A percentile compares a stretch with the other conserved stretches of the same genome.
These are phyloP conservation scores for Cariama cristata DNA, from an alignment of 2,113 vertebrate species.

Conservation along the genomic window DNA sequence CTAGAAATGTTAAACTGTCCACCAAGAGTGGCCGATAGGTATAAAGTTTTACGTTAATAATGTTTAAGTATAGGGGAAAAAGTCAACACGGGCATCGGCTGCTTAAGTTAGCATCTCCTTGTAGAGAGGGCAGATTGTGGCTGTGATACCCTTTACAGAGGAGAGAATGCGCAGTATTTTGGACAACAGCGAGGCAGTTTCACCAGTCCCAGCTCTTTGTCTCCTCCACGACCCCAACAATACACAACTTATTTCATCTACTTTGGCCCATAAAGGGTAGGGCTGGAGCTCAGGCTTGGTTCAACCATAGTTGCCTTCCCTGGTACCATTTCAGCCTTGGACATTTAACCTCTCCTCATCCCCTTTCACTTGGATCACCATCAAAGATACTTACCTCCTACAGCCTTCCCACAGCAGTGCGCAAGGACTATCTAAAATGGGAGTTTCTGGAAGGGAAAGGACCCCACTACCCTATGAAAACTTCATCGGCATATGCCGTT, in stretches of 20 bases:
- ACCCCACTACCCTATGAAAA: neutral
- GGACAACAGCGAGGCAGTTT: neutral
- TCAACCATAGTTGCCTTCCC: neutral
- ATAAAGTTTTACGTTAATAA: neutral
- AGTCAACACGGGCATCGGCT: neutral
- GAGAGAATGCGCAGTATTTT: neutral
- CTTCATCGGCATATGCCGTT: neutral
- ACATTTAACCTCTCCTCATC: neutral
- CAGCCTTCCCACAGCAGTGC: neutral
- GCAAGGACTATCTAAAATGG: neutral
- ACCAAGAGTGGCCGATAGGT: accelerated
- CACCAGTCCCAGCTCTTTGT: accelerated
- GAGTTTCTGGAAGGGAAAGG: neutral
- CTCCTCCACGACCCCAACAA: neutral
- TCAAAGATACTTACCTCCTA: neutral
- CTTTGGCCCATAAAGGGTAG: neutral
- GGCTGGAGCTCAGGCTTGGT: neutral
- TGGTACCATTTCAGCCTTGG: neutral
- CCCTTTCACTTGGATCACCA: neutral
- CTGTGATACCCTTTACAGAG: neutral
- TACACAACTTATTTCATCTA: neutral
- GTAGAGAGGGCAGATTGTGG: neutral
- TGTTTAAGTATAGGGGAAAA: neutral
- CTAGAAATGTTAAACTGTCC: accelerated
- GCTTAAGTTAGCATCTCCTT: neutral